Conservation (phyloP, 2,797 vertebrate genomes). For the Scyliorhinus canicula region DNA sequence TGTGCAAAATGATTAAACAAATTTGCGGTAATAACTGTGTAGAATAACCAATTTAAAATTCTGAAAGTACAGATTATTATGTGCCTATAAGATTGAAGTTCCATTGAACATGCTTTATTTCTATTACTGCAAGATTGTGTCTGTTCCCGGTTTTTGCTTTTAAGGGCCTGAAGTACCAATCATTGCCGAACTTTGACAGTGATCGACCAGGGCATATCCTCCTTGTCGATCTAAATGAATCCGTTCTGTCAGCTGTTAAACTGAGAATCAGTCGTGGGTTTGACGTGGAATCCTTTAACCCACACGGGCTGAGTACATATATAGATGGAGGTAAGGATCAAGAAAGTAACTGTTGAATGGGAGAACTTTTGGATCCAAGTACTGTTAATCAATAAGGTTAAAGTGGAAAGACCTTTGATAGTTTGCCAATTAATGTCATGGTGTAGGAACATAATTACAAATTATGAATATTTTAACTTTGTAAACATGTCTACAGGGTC, state of each 20-base stretch:
- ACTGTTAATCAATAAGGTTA: neutral
- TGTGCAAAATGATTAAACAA: neutral
- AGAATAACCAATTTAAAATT: neutral
- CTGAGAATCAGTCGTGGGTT: conserved; percentile 66
- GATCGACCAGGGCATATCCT: conserved; percentile 68
- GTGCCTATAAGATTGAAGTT: no score
- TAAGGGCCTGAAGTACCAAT: conserved; percentile 74
- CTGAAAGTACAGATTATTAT: neutral
- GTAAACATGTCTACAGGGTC: neutral
- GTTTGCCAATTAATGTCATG: neutral
- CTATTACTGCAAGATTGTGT: neutral
- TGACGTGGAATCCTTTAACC: conserved; percentile 70
- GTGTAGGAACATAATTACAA: no score
- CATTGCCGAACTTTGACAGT: conserved; percentile 53
- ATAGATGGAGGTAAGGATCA: conserved; percentile 60
- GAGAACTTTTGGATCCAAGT: neutral
- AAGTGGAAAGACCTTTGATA: neutral
- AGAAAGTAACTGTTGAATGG: neutral
- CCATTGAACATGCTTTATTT: neutral
- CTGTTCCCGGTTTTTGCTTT: conserved; percentile 44
- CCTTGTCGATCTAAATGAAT: conserved; percentile 65
- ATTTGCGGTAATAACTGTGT: neutral
- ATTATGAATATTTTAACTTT: neutral
- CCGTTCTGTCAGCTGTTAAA: conserved; percentile 55
- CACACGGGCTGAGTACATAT: conserved; percentile 78